phyloP scores from a whole-genome alignment of 2,113 vertebrate species.

The Chaetura pelagica region DNA sequence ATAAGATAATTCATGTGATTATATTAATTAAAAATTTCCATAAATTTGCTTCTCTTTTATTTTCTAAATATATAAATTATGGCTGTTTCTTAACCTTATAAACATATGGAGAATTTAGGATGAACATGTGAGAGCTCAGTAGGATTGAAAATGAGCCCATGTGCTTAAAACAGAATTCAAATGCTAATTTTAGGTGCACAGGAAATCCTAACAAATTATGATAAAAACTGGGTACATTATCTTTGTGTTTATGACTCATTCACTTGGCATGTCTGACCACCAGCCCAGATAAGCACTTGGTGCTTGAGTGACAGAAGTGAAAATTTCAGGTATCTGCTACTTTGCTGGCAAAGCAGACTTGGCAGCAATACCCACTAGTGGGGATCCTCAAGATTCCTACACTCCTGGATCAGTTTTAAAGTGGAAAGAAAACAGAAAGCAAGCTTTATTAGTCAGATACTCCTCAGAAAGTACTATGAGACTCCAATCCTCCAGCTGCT shows the following conservation, averaged over 20 bases:
- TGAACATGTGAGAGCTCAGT: neutral
- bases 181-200: neutral
- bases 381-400: neutral
- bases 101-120: neutral
- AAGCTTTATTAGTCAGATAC: neutral
- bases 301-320: neutral
- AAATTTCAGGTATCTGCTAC: neutral
- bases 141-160: neutral
- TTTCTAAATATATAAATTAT: neutral
- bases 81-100: neutral
- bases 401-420: neutral
- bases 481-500: neutral
- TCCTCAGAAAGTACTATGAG: neutral
- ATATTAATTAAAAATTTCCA: neutral
- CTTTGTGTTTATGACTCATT: neutral
- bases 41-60: neutral
- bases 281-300: neutral
- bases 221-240: neutral
- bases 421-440: neutral
- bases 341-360: neutral
- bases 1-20: accelerated
- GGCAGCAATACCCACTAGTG: neutral
- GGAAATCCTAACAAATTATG: neutral
- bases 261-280: neutral
- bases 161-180: neutral